Conservation (phyloP, 2,888 invertebrate genomes). For the Agrilus biguttatus region DNA sequence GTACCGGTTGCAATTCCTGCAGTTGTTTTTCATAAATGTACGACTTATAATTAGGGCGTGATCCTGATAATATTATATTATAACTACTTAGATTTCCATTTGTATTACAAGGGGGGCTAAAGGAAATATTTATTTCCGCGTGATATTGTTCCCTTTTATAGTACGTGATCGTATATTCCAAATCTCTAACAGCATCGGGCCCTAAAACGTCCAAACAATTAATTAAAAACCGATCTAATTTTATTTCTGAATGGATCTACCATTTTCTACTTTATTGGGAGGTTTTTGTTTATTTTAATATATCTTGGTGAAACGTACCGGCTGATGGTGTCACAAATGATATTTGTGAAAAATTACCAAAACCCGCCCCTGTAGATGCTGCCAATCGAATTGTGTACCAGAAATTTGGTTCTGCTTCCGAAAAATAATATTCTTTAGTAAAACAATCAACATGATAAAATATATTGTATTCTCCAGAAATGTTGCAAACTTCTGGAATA, state of each 20-base stretch:
- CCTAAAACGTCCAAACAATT: background rate
- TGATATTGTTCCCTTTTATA: slow-evolving; percentile 10
- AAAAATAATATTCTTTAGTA: slow-evolving; percentile 3
- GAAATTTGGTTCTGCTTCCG: slow-evolving; percentile 7
- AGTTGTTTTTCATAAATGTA: background rate
- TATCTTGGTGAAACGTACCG: background rate
- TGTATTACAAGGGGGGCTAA: slow-evolving; percentile 15
- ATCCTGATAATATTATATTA: slow-evolving; percentile 6
- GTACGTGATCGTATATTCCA: background rate
- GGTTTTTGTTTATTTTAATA: too few species aligned
- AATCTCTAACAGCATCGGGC: slow-evolving; percentile 2
- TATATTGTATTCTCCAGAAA: too few species aligned
- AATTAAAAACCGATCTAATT: too few species aligned
- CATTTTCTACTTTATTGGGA: too few species aligned
- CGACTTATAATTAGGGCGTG: too few species aligned
- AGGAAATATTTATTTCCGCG: slow-evolving; percentile 9
- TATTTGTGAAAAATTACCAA: background rate
- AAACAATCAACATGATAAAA: background rate
- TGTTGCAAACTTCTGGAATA: slow-evolving; percentile 1
- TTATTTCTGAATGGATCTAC: too few species aligned
- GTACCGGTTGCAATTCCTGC: too few species aligned
- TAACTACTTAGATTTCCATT: slow-evolving; percentile 14
- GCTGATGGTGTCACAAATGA: background rate
- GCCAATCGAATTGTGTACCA: slow-evolving; percentile 7
- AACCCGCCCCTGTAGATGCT: slow-evolving; percentile 3